phyloP scores from a whole-genome alignment of 23 tunicate genomes.

The Trididemnum clinides region DNA sequence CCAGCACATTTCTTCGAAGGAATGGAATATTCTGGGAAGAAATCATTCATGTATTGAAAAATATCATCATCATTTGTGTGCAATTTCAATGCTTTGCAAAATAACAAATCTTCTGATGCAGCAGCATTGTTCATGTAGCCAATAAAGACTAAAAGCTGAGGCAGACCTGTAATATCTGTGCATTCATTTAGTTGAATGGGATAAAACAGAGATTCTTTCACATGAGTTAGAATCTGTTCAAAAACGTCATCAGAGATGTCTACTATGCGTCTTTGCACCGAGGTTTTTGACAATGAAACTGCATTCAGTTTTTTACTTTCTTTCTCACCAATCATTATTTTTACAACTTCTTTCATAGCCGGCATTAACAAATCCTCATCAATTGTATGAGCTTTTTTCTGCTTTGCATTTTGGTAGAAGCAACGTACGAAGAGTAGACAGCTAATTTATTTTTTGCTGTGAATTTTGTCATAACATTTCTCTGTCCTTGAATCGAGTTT shows the following conservation, averaged over 20 bases:
- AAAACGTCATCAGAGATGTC: conserved; percentile 43
- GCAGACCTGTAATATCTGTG: conserved; percentile 35
- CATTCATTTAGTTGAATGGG: conserved; percentile 23
- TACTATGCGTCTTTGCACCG: conserved; percentile 27
- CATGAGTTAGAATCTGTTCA: conserved; percentile 33
- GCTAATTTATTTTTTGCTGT: conserved; percentile 22
- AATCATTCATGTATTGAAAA: conserved; percentile 31
- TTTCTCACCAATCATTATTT: conserved; percentile 47
- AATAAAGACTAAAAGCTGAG: conserved; percentile 33
- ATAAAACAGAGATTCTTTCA: conserved; percentile 23
- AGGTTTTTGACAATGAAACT: conserved; percentile 34
- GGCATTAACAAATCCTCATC: conserved; percentile 42
- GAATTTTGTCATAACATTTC: conserved; percentile 31
- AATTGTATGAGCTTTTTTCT: conserved; percentile 36
- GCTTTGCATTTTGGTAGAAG: conserved; percentile 45
- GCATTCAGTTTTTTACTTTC: conserved; percentile 46
- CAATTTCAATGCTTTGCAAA: conserved; percentile 37
- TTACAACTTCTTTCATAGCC: conserved; percentile 42
- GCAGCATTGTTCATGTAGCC: conserved; percentile 17
- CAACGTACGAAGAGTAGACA: conserved; percentile 45
- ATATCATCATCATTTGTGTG: conserved; percentile 28
- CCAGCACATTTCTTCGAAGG: conserved; percentile 40
- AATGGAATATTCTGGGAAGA: conserved; percentile 28
- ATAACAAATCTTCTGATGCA: conserved; percentile 42
- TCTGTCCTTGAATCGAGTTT: conserved; percentile 44